Base-by-base conservation (phyloP, 2,888 invertebrate species). In the Drosophila barbarae region DNA sequence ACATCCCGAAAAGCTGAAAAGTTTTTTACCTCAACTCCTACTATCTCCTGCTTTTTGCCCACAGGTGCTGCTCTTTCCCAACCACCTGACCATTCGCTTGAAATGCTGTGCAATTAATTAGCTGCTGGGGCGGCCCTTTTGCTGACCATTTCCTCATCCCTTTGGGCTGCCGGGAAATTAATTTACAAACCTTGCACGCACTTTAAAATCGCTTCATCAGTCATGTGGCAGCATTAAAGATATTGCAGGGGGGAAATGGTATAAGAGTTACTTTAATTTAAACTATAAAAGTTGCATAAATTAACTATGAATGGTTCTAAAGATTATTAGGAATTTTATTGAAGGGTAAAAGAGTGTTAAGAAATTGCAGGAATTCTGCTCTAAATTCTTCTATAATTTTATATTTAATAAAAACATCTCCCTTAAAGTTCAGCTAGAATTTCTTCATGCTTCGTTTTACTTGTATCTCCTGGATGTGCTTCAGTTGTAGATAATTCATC, bases 91-190 rank as follows among this genome's bases (percentile, higher is more conserved):
- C 73, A 56, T 71, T 71, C 63, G 68, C 53, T 59, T 76, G 61
- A 78, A 76, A 76, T 73, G 76, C 71, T 69, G 63, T 51, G 76
- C 73, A 78, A 76, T 76, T 76, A 78, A 76, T 76, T 76, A 66
- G 63, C 76, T 68, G 57, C 61, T 63, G 36, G 49, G 49, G n/a
- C 18, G 51, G 53, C 46, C 30, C 28, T 13, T 15, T 15, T 36
- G 9, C 12, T 18, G 7, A 18, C 15, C 44, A 46, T 15, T 1
- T 6, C 8, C 30, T 18, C 15, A 13, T 15, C 42, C 21, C 51
- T 36, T 13, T 30, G 21, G 18, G 23, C 18, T 9, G 42, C 23
- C 32, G 34, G n/a, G 10, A 66, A 73, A 75, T 72, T 68, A 68
- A 73, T 75, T 73, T 46, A 51, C 46, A 52, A 52, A 53, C 52